A percentile compares a stretch with the other conserved stretches of the same genome.
Evolutionary conservation across 2,113 vertebrate species (phyloP).

Genomic region (Nerophis ophidion): DNA sequence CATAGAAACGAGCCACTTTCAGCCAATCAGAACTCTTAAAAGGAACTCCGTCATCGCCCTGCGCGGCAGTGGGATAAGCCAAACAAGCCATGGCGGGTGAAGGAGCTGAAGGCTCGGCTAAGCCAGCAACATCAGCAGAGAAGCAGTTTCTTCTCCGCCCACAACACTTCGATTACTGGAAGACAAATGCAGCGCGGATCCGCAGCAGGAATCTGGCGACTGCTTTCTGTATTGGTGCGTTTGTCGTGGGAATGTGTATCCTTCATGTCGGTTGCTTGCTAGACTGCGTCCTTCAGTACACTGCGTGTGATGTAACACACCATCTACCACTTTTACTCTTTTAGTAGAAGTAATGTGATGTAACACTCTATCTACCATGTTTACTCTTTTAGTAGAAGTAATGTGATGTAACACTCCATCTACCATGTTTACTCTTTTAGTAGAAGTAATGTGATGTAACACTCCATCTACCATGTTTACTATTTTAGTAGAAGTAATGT

Average conservation of each 20-base stretch:
- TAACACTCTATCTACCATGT: neutral
- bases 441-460: neutral
- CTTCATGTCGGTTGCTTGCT: too few relatives aligned
- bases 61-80: neutral
- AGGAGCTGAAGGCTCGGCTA: neutral
- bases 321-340: too few relatives aligned
- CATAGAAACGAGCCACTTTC: too few relatives aligned
- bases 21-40: neutral
- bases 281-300: neutral
- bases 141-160: constrained; percentile 52
- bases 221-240: constrained; percentile 73
- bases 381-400: too few relatives aligned
- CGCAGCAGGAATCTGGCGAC: constrained; percentile 72
- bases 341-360: too few relatives aligned
- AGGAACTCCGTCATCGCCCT: neutral
- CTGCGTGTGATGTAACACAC: neutral
- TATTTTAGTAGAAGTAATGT: neutral
- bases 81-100: constrained; percentile 34
- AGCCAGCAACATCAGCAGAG: constrained; percentile 52
- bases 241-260: constrained; percentile 83
- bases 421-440: too few relatives aligned
- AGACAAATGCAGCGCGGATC: constrained; percentile 59
- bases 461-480: too few relatives aligned
- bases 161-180: constrained; percentile 62
- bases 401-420: neutral